Percentiles rank a stretch among this genome's conserved stretches.
Evolutionary conservation across 35 echinoderm and acorn worm species (phyloP).

Genomic region (Lytechinus variegatus): DNA sequence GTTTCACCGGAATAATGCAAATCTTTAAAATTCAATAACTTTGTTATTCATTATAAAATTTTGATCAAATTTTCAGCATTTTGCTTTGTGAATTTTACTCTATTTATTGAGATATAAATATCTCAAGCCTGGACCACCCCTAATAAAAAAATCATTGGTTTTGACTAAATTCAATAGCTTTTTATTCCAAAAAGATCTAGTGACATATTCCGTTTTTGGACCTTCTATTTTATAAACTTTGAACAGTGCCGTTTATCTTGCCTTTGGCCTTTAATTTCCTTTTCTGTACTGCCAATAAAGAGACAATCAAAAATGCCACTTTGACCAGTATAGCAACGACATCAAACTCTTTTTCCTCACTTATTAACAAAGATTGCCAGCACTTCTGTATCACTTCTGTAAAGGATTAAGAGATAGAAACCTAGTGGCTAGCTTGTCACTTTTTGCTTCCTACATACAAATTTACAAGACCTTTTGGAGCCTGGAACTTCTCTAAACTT

Average conservation of each 20-base stretch:
- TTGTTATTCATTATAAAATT: no score
- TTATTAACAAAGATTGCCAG: neutral
- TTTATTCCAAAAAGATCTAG: no score
- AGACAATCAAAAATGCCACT: neutral
- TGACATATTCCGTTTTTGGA: no score
- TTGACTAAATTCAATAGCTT: no score
- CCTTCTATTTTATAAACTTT: no score
- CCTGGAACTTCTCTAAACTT: neutral
- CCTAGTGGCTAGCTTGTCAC: neutral
- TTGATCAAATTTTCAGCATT: no score
- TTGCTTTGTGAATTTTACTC: no score
- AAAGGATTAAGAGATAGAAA: constrained; percentile 4
- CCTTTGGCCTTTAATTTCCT: neutral
- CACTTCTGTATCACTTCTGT: neutral
- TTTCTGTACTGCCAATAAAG: neutral
- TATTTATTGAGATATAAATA: no score
- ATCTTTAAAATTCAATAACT: no score
- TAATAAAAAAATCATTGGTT: no score
- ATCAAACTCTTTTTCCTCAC: neutral
- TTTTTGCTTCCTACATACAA: neutral
- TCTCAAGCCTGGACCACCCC: no score
- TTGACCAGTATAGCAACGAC: neutral
- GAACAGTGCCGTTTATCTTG: neutral
- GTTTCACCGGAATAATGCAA: no score
- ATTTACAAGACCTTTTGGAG: neutral